phyloP scores from a whole-genome alignment of 2,888 invertebrate genomes.

The Xestia rhomboidea region DNA sequence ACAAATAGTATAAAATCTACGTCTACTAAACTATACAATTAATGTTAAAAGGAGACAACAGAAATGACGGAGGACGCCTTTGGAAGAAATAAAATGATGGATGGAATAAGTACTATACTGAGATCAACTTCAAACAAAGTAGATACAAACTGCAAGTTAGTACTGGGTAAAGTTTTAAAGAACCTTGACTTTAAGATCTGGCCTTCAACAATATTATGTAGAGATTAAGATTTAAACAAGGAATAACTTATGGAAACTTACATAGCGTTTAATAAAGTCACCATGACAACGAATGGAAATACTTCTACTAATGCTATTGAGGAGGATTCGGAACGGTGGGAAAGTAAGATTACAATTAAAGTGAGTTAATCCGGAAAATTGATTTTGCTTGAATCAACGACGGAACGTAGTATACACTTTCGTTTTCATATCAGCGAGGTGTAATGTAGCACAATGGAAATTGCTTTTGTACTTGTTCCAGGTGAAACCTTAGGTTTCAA shows the following conservation, averaged over 20 bases:
- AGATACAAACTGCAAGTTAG: background rate
- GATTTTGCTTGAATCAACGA: conserved; percentile 34
- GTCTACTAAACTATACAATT: background rate
- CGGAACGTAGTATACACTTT: conserved; percentile 30
- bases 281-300: conserved; percentile 14
- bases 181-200: background rate
- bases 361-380: conserved; percentile 49
- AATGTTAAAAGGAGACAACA: background rate
- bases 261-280: background rate
- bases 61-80: background rate
- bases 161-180: background rate
- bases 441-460: background rate
- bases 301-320: background rate
- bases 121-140: background rate
- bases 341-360: conserved; percentile 44
- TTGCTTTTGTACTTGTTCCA: conserved; percentile 10
- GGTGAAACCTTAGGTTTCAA: background rate
- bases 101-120: background rate
- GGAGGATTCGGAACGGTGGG: conserved; percentile 27
- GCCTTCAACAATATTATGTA: conserved; percentile 2
- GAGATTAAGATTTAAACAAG: background rate
- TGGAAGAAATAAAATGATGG: background rate
- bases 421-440: conserved; percentile 33
- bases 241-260: background rate
- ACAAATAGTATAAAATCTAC: conserved; percentile 17